Evolutionary conservation across 2,797 vertebrate genomes (phyloP), one percentile per base, ranked within the genome.

Genomic region (Chloroceryle inda): DNA sequence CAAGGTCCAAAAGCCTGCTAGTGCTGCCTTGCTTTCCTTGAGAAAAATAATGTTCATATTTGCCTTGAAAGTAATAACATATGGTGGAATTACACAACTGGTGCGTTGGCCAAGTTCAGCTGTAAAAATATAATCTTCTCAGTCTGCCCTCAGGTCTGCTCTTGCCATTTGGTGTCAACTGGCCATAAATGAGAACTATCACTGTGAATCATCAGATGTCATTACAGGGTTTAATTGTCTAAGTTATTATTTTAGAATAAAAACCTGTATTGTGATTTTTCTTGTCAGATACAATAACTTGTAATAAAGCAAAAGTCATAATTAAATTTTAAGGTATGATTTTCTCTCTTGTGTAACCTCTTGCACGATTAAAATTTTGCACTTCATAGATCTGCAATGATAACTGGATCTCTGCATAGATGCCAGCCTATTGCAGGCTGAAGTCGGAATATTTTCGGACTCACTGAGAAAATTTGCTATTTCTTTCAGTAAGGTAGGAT

Each of bases 121-220:
- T 68, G 50, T 85, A 61, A 92, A 93, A 83, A 69, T 75, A 58
- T 88, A 76, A 72, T 85, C 42, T 69, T 23, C 37, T 90, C 40
- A 47, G 29, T 56, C 67, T 79, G 72, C 82, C 89, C 88, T 84
- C 40, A 45, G 73, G 81, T 82, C 72, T 90, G 27, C 55, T 90
- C 91, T 93, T 90, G 84, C 73, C 77, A 73, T 86, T 93, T 81
- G 80, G 27, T 81, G 72, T 96, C 96, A 96, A 71, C 50, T 61
- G 61, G 52, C 75, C 89, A 89, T 94, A 96, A 95, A 97, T 69
- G 81, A 95, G 95, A 96, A 92, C 78, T 94, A 93, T 81, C 88
- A 59, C 52, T 94, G 80, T 96, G 88, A 89, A 84, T 94, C 91
- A 63, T 94, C 80, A 74, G 24, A 85, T 83, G 82, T 42, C 93